These are phyloP conservation scores for Sapayoa aenigma DNA, from an alignment of 2,113 vertebrate species.

Conservation along the genomic window DNA sequence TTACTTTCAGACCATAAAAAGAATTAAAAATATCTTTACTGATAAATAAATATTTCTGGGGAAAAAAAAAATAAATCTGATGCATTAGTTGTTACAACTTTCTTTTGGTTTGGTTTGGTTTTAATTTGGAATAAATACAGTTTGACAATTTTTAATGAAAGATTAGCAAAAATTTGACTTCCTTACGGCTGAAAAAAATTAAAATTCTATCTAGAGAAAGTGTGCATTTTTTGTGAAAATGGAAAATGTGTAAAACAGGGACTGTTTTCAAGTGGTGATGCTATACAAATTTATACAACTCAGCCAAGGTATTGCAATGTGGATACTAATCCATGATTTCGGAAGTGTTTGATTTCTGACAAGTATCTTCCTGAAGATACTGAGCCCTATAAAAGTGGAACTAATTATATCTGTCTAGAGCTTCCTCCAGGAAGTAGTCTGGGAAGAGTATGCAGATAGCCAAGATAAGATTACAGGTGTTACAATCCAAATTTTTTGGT, in stretches of 20 bases:
- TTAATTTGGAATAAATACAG: neutral
- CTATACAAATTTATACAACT: neutral
- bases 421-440: conserved; percentile 65
- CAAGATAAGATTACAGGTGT: conserved; percentile 47
- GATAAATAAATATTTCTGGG: neutral
- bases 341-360: conserved; percentile 46
- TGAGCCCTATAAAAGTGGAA: conserved; percentile 33
- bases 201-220: conserved; percentile 6
- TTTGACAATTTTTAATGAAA: neutral
- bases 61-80: neutral
- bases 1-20: neutral
- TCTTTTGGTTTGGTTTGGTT: neutral
- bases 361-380: conserved; percentile 45
- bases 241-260: conserved; percentile 63
- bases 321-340: conserved; percentile 44
- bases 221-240: conserved; percentile 60
- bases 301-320: conserved; percentile 58
- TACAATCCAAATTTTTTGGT: neutral
- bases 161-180: neutral
- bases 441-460: conserved; percentile 53
- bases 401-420: conserved; percentile 47
- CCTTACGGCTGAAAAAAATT: neutral
- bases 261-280: conserved; percentile 27
- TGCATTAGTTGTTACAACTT: neutral
- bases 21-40: neutral